Percentiles rank a stretch among this genome's conserved stretches.
Conservation (phyloP, 1,140 invertebrate species). For the Glossosoma conforme region DNA sequence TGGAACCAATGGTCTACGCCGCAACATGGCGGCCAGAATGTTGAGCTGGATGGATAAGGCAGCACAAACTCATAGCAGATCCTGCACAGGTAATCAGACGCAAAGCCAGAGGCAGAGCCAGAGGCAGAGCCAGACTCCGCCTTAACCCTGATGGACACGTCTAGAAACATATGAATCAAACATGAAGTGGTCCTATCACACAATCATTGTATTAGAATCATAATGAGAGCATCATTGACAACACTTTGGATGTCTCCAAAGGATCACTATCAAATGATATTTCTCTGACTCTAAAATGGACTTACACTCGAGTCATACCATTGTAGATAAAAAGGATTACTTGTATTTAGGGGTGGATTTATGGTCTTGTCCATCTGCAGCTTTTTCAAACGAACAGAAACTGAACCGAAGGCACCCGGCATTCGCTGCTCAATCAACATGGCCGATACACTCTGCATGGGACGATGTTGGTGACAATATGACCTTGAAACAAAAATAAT, state of each 20-base stretch:
- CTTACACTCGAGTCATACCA: not conserved
- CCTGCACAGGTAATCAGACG: slow-evolving; percentile 32
- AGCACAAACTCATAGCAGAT: slow-evolving; percentile 41
- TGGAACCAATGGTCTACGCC: slow-evolving; percentile 41
- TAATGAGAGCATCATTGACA: not conserved
- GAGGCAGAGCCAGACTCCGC: not conserved
- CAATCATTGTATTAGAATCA: not conserved
- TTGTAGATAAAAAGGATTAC: too few relatives aligned
- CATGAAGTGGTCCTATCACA: not conserved
- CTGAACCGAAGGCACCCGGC: not conserved
- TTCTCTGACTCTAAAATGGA: not conserved
- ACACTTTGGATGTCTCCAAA: not conserved
- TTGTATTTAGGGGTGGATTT: too few relatives aligned
- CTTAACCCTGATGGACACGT: too few relatives aligned
- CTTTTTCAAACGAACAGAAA: too few relatives aligned
- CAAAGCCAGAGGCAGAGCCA: not conserved
- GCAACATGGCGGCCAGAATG: slow-evolving; percentile 45
- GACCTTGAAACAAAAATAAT: slow-evolving; percentile 19
- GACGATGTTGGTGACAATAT: slow-evolving; percentile 20
- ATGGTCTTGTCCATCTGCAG: not conserved
- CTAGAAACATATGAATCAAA: too few relatives aligned
- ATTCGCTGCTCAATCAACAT: not conserved
- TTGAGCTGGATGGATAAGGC: slow-evolving; percentile 32
- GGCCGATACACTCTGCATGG: slow-evolving; percentile 14
- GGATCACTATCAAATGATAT: not conserved